Conservation (phyloP, 2,113 vertebrate species). For the Nicator chloris region DNA sequence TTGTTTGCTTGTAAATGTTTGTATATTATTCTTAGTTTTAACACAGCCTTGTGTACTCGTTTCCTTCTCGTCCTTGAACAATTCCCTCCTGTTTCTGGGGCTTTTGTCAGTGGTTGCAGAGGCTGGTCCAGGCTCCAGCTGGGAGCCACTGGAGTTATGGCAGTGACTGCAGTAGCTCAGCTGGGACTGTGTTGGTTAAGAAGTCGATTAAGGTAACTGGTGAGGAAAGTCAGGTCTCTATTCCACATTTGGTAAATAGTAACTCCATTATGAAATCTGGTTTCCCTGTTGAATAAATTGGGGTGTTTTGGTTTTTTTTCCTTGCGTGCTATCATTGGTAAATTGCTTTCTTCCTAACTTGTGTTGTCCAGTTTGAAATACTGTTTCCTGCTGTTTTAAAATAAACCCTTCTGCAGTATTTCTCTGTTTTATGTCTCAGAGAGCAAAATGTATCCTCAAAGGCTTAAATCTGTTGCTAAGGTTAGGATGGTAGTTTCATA, state of each 20-base stretch:
- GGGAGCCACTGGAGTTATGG: rapidly evolving
- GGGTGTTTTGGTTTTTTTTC: rapidly evolving
- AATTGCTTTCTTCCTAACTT: not conserved
- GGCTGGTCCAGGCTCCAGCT: not conserved
- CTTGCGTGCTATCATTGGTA: not conserved
- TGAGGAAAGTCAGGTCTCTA: not conserved
- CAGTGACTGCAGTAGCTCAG: not conserved
- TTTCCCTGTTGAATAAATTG: not conserved
- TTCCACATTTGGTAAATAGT: not conserved
- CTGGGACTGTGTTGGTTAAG: not conserved
- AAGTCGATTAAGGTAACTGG: not conserved
- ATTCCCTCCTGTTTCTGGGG: not conserved
- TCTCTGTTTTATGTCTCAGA: not conserved
- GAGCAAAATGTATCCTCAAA: not conserved
- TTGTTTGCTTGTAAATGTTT: not conserved
- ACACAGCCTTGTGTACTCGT: not conserved
- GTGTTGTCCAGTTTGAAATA: not conserved
- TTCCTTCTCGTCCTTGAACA: not conserved
- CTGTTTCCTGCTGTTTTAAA: not conserved
- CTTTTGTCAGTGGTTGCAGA: not conserved
- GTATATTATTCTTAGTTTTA: not conserved
- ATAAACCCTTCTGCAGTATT: not conserved
- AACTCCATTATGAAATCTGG: not conserved
- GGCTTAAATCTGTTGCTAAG: not conserved
- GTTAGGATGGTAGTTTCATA: not conserved